A percentile compares a stretch with the other conserved stretches of the same genome.
Conservation (phyloP, 1,140 invertebrate genomes). For the Drosophila kurseongensis region DNA sequence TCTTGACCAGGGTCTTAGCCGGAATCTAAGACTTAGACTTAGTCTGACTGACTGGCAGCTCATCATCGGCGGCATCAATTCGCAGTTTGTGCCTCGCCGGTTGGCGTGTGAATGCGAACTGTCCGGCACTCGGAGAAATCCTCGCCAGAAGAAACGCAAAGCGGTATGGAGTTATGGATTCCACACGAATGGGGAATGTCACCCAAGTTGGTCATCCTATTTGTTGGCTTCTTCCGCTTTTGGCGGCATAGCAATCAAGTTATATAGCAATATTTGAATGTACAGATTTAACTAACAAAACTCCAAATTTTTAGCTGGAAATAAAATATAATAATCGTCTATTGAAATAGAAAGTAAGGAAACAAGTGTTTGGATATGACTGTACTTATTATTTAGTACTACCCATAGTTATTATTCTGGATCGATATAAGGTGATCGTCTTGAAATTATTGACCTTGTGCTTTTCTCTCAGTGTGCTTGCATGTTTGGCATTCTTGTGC, state of each 20-base stretch:
- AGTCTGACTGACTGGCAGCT: slow-evolving; percentile 52
- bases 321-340: no score
- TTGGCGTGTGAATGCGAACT: slow-evolving; percentile 69
- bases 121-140: slow-evolving; percentile 25
- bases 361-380: no score
- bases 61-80: slow-evolving; percentile 79
- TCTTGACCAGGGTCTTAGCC: slow-evolving; percentile 9
- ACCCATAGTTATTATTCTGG: no score
- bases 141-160: background rate
- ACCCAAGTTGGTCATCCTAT: no score
- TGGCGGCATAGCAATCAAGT: no score
- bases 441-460: background rate
- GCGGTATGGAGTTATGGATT: background rate
- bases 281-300: no score
- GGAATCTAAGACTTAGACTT: background rate
- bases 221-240: no score
- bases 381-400: no score
- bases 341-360: no score
- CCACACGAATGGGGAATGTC: background rate
- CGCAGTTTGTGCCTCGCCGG: slow-evolving; percentile 65
- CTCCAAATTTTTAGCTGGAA: no score
- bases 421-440: no score
- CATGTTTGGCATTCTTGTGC: slow-evolving; percentile 62
- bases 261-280: no score
- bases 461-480: slow-evolving; percentile 31